Evolutionary conservation across 2,797 vertebrate genomes (phyloP), one percentile per base, ranked within the genome.

Genomic region (Sphaeramia orbicularis): DNA sequence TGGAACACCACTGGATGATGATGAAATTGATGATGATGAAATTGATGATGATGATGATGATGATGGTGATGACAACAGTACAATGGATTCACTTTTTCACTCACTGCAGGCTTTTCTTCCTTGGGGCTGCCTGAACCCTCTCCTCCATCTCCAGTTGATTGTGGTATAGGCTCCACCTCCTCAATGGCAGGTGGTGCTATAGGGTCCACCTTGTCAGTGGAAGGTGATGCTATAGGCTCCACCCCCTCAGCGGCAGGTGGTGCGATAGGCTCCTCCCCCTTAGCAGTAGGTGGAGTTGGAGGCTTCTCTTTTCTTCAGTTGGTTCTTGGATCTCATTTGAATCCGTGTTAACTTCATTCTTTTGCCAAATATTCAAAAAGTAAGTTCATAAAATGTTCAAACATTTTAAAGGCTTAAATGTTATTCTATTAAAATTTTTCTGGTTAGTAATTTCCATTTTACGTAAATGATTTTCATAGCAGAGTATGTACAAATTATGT

Each of bases 281-380:
- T 1, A 8, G 0, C 61, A 65, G 35, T 9, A 24, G 15, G 18
- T 0, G 19, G 35, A 14, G n/a, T 13, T 30, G 3, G 4, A 40
- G 32, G 24, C 1, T 35, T 40, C 10, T 47, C 18, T 50, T 36
- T 54, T 45, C 80, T 19, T 30, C 27, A 30, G 81, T 56, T 47
- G 65, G 74, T 64, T 73, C 71, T 45, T 82, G 8, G 41, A 32
- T 36, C 0, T 64, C 50, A 8, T 38, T 4, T 41, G 72, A 12
- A 43, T 62, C 75, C 15, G 36, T 14, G 0, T 67, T 61, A 10
- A 27, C 57, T 47, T 92, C 61, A 1, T 89, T 84, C 93, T 94
- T 94, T 81, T 69, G 48, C 70, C 55, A 75, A 65, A 61, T 15
- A 60, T 56, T 48, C 35, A 80, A 64, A 76, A 48, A 62, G 38